Evolutionary conservation across 2,113 vertebrate species (phyloP).

Genomic region (Theristicus caerulescens): DNA sequence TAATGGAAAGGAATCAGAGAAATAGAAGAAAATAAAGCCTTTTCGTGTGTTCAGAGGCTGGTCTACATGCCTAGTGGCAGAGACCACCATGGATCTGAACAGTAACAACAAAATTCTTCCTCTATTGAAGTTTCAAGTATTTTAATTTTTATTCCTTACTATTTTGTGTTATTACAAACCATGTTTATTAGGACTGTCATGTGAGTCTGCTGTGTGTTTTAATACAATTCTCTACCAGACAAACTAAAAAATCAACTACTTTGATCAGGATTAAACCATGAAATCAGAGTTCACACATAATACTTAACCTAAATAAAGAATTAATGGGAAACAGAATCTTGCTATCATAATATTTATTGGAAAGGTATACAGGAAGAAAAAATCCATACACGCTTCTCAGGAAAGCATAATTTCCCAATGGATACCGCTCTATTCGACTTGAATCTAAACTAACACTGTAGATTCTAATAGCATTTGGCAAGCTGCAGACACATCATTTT

Average conservation of each 20-base stretch:
- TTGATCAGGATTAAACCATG: conserved; percentile 5
- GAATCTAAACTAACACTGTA: conserved; percentile 63
- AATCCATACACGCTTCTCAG: conserved; percentile 25
- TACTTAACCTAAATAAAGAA: conserved; percentile 67
- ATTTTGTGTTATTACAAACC: neutral
- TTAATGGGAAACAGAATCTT: conserved; percentile 47
- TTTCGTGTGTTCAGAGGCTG: neutral
- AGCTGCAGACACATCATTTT: conserved; percentile 60
- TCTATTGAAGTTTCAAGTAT: neutral
- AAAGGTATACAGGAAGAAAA: conserved; percentile 55
- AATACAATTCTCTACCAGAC: neutral
- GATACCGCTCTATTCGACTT: conserved; percentile 17
- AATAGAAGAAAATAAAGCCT: neutral
- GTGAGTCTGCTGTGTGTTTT: neutral
- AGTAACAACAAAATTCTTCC: neutral
- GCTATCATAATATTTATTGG: conserved; percentile 23
- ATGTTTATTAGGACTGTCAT: neutral
- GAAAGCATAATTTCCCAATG: conserved; percentile 48
- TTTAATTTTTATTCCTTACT: neutral
- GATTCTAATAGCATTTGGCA: conserved; percentile 66
- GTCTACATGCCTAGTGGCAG: neutral
- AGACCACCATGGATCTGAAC: neutral
- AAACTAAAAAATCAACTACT: conserved; percentile 26
- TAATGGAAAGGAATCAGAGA: neutral
- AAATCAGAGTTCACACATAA: conserved; percentile 48